These are phyloP conservation scores for Harpalus rubripes DNA, from an alignment of 2,888 invertebrate genomes.

Conservation along the genomic window DNA sequence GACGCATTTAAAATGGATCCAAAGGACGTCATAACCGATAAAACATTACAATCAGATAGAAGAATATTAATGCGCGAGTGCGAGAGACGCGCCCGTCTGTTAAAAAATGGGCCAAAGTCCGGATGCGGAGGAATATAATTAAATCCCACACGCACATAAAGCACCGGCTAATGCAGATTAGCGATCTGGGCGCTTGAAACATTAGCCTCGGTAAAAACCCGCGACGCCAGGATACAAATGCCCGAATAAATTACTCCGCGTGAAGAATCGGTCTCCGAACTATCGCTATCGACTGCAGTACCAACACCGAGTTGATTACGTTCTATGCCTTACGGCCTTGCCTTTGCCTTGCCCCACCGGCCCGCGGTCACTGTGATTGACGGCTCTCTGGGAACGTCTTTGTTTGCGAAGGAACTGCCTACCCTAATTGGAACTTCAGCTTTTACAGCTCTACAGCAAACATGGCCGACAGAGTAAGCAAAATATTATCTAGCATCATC, in stretches of 20 bases:
- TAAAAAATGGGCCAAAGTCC: slow-evolving; percentile 51
- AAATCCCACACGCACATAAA: slow-evolving; percentile 61
- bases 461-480: background rate
- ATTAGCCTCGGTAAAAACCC: slow-evolving; percentile 55
- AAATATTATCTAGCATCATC: background rate
- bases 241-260: slow-evolving; percentile 58
- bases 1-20: slow-evolving; percentile 13
- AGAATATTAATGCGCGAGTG: slow-evolving; percentile 48
- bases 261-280: slow-evolving; percentile 59
- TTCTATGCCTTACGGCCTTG: slow-evolving; percentile 23
- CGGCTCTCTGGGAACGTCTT: slow-evolving; percentile 36
- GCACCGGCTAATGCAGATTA: slow-evolving; percentile 57
- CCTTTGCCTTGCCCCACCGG: background rate
- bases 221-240: slow-evolving; percentile 59
- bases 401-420: slow-evolving; percentile 28
- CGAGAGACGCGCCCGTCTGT: slow-evolving; percentile 6
- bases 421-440: slow-evolving; percentile 13
- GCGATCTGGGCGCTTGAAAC: slow-evolving; percentile 57
- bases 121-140: slow-evolving; percentile 59
- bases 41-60: slow-evolving; percentile 63
- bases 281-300: slow-evolving; percentile 52
- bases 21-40: slow-evolving; percentile 60
- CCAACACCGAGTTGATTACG: slow-evolving; percentile 23
- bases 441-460: slow-evolving; percentile 10
- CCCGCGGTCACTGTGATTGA: slow-evolving; percentile 29